Percentiles rank a stretch among this genome's conserved stretches.
Evolutionary conservation across 2,113 vertebrate genomes (phyloP).

Genomic region (Cettia cetti): DNA sequence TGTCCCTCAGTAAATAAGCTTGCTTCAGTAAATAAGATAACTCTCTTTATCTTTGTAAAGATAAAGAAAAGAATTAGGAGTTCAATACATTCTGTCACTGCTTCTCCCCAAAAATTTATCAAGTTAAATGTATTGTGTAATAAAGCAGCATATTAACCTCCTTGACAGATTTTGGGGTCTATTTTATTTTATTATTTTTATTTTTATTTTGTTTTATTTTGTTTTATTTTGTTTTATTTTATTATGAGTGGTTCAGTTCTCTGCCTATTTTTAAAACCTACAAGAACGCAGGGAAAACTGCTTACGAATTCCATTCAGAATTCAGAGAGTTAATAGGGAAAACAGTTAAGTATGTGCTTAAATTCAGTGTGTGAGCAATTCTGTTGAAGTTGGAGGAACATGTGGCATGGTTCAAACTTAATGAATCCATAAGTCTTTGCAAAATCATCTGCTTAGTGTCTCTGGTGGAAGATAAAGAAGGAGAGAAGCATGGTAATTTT

Average conservation of each 20-base stretch:
- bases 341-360: neutral
- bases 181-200: neutral
- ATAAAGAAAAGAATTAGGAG: neutral
- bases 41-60: neutral
- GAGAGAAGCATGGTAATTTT: slow-evolving; percentile 8
- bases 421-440: slow-evolving; percentile 48
- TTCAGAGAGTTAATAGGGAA: neutral
- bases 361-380: slow-evolving; percentile 18
- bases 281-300: neutral
- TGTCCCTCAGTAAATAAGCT: neutral
- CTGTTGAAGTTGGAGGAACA: slow-evolving; percentile 4
- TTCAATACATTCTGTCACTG: neutral
- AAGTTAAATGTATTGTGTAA: neutral
- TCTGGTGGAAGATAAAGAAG: slow-evolving; percentile 37
- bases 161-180: neutral
- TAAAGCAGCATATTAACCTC: neutral
- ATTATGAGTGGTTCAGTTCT: neutral
- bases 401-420: slow-evolving; percentile 44
- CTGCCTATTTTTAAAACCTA: neutral
- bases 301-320: neutral
- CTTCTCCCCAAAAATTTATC: neutral
- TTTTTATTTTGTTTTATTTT: neutral
- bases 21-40: neutral
- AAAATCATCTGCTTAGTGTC: slow-evolving; percentile 23
- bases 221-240: neutral